A percentile compares a stretch with the other conserved stretches of the same genome.
Evolutionary conservation across 2,888 invertebrate genomes (phyloP).

Genomic region (Homarus gammarus): DNA sequence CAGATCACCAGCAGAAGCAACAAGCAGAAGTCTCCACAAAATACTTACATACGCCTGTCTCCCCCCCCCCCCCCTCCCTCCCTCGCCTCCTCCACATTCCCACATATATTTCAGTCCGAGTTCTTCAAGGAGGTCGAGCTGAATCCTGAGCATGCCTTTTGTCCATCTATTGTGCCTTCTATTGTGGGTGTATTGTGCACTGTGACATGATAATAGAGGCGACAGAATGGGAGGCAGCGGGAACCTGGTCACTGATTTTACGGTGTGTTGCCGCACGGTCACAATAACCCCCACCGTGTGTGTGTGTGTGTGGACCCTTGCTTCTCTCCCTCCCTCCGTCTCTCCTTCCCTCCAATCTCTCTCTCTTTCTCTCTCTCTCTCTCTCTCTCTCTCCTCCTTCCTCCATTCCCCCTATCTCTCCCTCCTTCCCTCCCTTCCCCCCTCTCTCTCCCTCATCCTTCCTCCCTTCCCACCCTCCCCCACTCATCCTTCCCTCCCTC

Average conservation of each 20-base stretch:
- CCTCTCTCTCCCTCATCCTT: background rate
- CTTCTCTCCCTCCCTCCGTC: background rate
- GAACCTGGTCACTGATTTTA: constrained; percentile 60
- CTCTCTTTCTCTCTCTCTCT: background rate
- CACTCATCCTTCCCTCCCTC: background rate
- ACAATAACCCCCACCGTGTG: constrained; percentile 6
- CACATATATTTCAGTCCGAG: constrained; percentile 58
- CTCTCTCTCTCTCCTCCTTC: background rate
- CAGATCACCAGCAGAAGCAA: too few species aligned
- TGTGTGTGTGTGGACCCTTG: background rate
- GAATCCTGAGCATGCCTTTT: constrained; percentile 51
- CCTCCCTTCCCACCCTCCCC: background rate
- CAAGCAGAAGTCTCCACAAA: too few species aligned
- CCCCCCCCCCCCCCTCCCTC: background rate
- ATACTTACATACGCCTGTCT: background rate
- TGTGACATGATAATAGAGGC: constrained; percentile 60
- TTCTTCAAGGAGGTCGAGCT: constrained; percentile 47
- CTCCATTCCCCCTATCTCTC: background rate
- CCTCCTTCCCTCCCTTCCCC: background rate
- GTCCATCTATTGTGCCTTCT: constrained; percentile 61
- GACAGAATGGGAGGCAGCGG: constrained; percentile 45
- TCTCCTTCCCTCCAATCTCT: background rate
- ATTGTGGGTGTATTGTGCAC: constrained; percentile 54
- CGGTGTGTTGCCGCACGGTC: constrained; percentile 51
- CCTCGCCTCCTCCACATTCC: constrained; percentile 4